These are phyloP conservation scores for Oscheius myriophilus DNA, from an alignment of 2,888 invertebrate species.

Conservation along the genomic window DNA sequence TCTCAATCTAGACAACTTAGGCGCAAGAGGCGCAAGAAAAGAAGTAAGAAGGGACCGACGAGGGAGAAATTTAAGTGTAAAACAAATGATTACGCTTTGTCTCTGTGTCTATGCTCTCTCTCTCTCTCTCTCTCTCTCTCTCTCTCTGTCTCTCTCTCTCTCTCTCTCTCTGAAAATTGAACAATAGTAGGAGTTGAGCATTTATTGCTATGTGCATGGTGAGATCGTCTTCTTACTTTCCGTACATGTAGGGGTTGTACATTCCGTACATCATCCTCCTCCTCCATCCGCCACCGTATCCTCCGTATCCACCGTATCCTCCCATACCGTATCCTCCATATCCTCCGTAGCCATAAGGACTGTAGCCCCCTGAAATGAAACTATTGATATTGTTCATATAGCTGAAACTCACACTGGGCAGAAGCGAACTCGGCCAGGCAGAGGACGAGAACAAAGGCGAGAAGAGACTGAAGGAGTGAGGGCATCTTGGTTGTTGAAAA, in stretches of 20 bases:
- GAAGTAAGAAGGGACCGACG: too few species aligned
- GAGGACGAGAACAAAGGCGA: constrained; percentile 11
- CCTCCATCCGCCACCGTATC: neutral
- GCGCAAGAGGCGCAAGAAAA: too few species aligned
- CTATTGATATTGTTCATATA: neutral
- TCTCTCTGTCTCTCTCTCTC: too few species aligned
- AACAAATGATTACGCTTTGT: too few species aligned
- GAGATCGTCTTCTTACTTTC: constrained; percentile 1
- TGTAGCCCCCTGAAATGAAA: neutral
- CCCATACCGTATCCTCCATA: constrained; percentile 4
- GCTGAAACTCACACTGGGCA: too few species aligned
- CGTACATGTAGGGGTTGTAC: constrained; percentile 7
- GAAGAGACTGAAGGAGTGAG: constrained; percentile 2
- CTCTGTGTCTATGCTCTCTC: too few species aligned
- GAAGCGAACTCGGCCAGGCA: constrained; percentile 11
- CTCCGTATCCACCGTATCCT: too few species aligned
- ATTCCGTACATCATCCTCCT: constrained; percentile 19
- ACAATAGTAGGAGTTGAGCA: neutral
- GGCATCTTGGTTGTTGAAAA: neutral
- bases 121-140: too few species aligned
- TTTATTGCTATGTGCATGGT: neutral
- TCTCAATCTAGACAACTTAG: too few species aligned
- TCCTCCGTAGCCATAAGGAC: neutral
- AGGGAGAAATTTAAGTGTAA: too few species aligned
- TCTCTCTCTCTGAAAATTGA: too few species aligned